Conservation (phyloP, 2,888 invertebrate species). For the Theodoxus fluviatilis region DNA sequence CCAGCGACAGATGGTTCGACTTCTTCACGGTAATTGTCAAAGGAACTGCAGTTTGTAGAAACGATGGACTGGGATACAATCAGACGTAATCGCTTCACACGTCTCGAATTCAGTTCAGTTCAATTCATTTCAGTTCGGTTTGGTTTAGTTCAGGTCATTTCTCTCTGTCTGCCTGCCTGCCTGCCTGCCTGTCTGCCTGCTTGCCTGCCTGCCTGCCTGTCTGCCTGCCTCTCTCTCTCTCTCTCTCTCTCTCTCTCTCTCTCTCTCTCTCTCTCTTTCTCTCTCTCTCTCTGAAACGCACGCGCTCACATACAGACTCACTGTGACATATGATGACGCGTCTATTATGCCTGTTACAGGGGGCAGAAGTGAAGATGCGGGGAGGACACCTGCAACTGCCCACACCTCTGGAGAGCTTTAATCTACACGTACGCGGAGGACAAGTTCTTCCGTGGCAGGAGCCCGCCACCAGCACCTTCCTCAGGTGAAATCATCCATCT, state of each 20-base stretch:
- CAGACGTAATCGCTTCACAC: too few species aligned
- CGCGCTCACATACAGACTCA: not conserved
- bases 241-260: not conserved
- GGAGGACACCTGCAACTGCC: constrained; percentile 37
- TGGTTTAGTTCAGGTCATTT: not conserved
- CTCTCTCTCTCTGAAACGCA: not conserved
- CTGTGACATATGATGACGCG: too few species aligned
- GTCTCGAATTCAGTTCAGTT: too few species aligned
- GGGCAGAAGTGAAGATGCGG: constrained; percentile 37
- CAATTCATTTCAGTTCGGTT: too few species aligned
- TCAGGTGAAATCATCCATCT: too few species aligned
- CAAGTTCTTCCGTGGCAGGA: constrained; percentile 55
- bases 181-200: too few species aligned
- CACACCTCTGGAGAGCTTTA: constrained; percentile 56
- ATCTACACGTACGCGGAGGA: constrained; percentile 57
- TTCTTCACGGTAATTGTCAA: constrained; percentile 47
- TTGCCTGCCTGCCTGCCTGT: too few species aligned
- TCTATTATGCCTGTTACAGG: constrained; percentile 33
- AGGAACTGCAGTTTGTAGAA: too few species aligned
- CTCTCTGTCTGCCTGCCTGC: not conserved
- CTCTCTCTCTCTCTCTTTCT: not conserved
- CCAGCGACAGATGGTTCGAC: constrained; percentile 61
- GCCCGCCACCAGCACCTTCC: constrained; percentile 42
- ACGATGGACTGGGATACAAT: too few species aligned
- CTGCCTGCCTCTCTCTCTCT: too few species aligned